A percentile compares a stretch with the other conserved stretches of the same genome.
phyloP scores from a whole-genome alignment of 2,797 vertebrate genomes.

The Emydoidea blandingii region DNA sequence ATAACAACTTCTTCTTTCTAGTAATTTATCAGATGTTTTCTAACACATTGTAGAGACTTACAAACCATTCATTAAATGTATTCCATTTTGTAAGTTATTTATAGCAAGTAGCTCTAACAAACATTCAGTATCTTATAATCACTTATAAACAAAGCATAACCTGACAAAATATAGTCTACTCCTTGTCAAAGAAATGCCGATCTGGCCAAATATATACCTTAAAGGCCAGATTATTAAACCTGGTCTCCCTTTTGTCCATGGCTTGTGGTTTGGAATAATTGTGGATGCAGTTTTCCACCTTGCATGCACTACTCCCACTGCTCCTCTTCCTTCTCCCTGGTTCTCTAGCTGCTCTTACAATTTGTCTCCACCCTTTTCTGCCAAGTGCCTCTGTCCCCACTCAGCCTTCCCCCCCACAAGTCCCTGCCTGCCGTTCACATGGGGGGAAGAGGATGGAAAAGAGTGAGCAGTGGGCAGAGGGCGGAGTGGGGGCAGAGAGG shows the following conservation, averaged over 20 bases:
- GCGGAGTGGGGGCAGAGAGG: too few relatives aligned
- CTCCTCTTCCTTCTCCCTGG: not conserved
- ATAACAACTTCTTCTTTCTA: not conserved
- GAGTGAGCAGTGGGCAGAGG: too few relatives aligned
- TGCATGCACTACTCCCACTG: not conserved
- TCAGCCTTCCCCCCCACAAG: too few relatives aligned
- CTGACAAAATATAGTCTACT: not conserved
- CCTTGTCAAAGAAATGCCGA: not conserved
- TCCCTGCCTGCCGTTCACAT: too few relatives aligned
- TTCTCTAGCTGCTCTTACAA: not conserved
- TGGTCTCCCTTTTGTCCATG: not conserved
- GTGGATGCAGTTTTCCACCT: not conserved
- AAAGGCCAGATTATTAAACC: not conserved
- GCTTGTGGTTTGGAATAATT: not conserved
- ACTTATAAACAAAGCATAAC: not conserved
- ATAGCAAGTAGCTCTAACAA: not conserved
- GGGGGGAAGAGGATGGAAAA: too few relatives aligned
- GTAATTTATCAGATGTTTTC: not conserved
- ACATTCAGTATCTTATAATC: not conserved
- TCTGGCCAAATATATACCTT: not conserved
- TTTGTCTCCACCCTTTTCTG: not conserved
- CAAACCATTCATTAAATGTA: not conserved
- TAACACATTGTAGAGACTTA: not conserved
- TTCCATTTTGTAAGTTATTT: not conserved
- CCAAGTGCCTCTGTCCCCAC: too few relatives aligned